Percentiles rank a stretch among this genome's conserved stretches.
Conservation (phyloP, 2,888 invertebrate species). For the Microplitis deprimator region DNA sequence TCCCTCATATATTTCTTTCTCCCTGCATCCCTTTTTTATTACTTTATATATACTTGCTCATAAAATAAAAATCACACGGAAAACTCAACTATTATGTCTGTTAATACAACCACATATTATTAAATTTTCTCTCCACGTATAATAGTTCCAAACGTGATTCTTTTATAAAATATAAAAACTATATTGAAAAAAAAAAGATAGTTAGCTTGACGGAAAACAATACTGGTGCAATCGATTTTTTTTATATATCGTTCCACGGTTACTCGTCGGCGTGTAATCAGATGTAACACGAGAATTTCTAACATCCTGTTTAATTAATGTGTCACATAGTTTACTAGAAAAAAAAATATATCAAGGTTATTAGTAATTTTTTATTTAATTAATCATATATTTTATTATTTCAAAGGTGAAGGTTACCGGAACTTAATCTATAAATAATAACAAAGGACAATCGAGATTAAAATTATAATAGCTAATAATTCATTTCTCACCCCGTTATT, state of each 20-base stretch:
- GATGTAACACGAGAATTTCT: conserved; percentile 1
- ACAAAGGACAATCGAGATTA: not conserved
- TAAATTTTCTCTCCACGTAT: not conserved
- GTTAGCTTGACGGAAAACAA: not conserved
- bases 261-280: not conserved
- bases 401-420: not conserved
- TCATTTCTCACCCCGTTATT: too few relatives aligned
- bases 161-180: not conserved
- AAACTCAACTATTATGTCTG: not conserved
- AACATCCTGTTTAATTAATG: not conserved
- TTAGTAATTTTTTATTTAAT: not conserved
- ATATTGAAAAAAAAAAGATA: not conserved
- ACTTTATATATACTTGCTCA: not conserved
- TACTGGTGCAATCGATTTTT: not conserved
- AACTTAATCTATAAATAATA: not conserved
- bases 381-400: not conserved
- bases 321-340: not conserved
- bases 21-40: not conserved
- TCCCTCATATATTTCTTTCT: not conserved
- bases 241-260: not conserved
- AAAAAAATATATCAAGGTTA: not conserved
- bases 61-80: not conserved
- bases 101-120: not conserved
- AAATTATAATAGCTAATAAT: not conserved
- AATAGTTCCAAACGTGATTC: not conserved